phyloP scores from a whole-genome alignment of 2,113 vertebrate species.

The Varanus komodoensis region DNA sequence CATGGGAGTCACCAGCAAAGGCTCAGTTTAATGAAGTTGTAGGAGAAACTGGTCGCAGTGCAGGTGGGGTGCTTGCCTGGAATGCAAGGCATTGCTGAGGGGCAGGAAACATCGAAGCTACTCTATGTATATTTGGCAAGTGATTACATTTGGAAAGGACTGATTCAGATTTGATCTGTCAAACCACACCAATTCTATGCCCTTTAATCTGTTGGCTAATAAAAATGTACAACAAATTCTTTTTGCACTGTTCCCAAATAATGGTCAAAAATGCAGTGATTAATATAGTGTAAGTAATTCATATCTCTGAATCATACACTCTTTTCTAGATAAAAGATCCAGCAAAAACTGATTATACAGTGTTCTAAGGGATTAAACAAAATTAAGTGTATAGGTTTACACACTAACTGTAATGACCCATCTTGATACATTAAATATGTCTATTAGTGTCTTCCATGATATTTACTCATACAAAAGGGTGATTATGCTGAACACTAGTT shows the following conservation, averaged over 20 bases:
- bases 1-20: not conserved
- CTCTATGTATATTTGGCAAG: not conserved
- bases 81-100: not conserved
- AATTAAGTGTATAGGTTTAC: slow-evolving; percentile 30
- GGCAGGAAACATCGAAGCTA: not conserved
- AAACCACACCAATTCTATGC: not conserved
- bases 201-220: not conserved
- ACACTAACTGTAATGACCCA: not conserved
- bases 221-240: not conserved
- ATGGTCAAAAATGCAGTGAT: not conserved
- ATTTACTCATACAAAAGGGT: slow-evolving; percentile 2
- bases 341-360: not conserved
- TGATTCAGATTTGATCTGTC: not conserved
- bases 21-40: too few relatives aligned
- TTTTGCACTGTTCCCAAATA: not conserved
- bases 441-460: not conserved
- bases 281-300: not conserved
- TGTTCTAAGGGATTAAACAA: not conserved
- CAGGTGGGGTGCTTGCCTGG: not conserved
- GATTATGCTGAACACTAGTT: not conserved
- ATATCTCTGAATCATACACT: not conserved
- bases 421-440: not conserved
- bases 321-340: not conserved
- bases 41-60: not conserved
- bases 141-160: not conserved